Percentiles rank a stretch among this genome's conserved stretches.
phyloP scores from a whole-genome alignment of 2,113 vertebrate species.

The Tachycineta bicolor region DNA sequence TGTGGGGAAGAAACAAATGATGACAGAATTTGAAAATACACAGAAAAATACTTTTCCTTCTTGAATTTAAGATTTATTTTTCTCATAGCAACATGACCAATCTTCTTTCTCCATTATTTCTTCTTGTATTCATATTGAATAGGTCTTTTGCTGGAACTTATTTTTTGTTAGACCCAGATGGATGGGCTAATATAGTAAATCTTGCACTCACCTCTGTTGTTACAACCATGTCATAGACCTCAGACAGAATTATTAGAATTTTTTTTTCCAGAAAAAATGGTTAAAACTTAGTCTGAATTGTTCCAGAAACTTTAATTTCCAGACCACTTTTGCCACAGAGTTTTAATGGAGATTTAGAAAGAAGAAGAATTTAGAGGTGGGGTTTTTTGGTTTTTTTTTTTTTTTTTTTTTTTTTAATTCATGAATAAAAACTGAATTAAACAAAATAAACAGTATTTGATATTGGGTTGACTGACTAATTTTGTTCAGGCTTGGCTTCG shows the following conservation, averaged over 20 bases:
- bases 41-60: neutral
- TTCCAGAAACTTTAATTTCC: neutral
- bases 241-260: neutral
- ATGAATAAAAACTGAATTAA: neutral
- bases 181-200: neutral
- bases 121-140: neutral
- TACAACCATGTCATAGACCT: neutral
- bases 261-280: neutral
- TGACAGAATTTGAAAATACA: neutral
- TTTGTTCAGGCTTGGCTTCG: neutral
- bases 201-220: neutral
- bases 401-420: neutral
- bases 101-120: neutral
- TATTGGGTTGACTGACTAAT: neutral
- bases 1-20: neutral
- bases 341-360: neutral
- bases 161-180: neutral
- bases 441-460: neutral
- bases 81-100: neutral
- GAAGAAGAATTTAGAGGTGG: fast-evolving
- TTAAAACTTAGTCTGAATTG: neutral
- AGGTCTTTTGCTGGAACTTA: neutral
- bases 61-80: neutral
- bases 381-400: too few relatives aligned
- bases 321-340: fast-evolving